Percentiles rank a stretch among this genome's conserved stretches.
phyloP scores from a whole-genome alignment of 1,140 invertebrate genomes.

The Euura saliciscinereae region DNA sequence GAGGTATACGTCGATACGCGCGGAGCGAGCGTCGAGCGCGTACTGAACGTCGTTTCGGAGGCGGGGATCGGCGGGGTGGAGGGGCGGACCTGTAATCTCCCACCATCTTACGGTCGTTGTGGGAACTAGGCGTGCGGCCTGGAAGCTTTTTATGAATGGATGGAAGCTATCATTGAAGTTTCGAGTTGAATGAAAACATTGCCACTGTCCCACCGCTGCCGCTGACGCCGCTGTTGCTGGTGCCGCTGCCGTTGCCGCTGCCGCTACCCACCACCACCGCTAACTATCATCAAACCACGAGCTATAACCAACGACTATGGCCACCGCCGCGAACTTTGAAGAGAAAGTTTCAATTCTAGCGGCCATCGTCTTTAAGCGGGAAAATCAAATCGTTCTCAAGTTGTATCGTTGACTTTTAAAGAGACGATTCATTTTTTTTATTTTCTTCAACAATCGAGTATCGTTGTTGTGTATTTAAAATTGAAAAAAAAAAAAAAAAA shows the following conservation, averaged over 20 bases:
- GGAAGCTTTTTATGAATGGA: slow-evolving; percentile 77
- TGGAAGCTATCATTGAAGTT: slow-evolving; percentile 75
- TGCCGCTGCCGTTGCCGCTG: slow-evolving; percentile 13
- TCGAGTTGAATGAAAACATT: slow-evolving; percentile 62
- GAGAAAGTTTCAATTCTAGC: slow-evolving; percentile 29
- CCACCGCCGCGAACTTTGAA: neutral
- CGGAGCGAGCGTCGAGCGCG: slow-evolving; percentile 32
- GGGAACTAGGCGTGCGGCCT: slow-evolving; percentile 41
- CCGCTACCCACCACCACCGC: neutral
- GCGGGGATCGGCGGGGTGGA: slow-evolving; percentile 29
- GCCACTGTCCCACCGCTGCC: slow-evolving; percentile 37
- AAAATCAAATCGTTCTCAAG: slow-evolving; percentile 26
- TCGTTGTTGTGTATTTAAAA: too few species aligned
- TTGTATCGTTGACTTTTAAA: neutral
- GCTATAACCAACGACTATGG: neutral
- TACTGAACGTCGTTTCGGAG: slow-evolving; percentile 35
- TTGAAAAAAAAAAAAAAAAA: too few species aligned
- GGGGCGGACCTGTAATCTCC: slow-evolving; percentile 26
- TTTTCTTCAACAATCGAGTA: too few species aligned
- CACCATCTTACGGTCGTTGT: slow-evolving; percentile 26
- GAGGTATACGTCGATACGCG: slow-evolving; percentile 21
- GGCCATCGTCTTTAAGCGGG: slow-evolving; percentile 39
- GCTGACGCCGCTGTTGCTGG: slow-evolving; percentile 24
- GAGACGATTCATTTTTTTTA: too few species aligned
- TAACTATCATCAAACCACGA: neutral